These are phyloP conservation scores for Idaea dimidiata DNA, from an alignment of 2,888 invertebrate genomes.

Conservation along the genomic window DNA sequence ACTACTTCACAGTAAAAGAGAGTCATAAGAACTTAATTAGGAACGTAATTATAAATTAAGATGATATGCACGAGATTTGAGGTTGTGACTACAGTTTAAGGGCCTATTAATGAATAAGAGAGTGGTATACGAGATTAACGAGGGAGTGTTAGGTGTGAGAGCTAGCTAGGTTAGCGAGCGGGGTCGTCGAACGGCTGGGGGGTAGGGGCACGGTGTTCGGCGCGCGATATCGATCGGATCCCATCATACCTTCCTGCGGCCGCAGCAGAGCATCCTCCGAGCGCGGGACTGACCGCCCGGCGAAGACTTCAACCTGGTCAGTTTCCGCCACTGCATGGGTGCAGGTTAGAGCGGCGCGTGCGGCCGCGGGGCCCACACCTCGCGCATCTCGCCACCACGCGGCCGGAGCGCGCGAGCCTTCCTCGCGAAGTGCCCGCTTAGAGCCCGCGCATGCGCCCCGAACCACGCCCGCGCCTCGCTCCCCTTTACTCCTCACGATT, in stretches of 20 bases:
- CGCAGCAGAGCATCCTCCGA: slow-evolving; percentile 97
- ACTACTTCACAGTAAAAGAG: background rate
- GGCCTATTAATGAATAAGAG: slow-evolving; percentile 10
- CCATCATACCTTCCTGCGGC: slow-evolving; percentile 92
- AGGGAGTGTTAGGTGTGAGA: slow-evolving; percentile 52
- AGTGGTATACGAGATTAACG: slow-evolving; percentile 34
- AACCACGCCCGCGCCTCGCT: slow-evolving; percentile 49
- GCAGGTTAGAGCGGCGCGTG: slow-evolving; percentile 83
- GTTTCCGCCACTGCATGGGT: slow-evolving; percentile 93
- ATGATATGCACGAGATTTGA: slow-evolving; percentile 15
- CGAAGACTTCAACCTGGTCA: slow-evolving; percentile 88
- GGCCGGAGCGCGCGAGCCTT: slow-evolving; percentile 76
- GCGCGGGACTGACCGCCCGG: slow-evolving; percentile 84
- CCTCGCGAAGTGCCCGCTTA: slow-evolving; percentile 74
- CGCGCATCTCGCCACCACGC: slow-evolving; percentile 73
- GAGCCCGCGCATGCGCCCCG: slow-evolving; percentile 62
- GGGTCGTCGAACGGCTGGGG: slow-evolving; percentile 76
- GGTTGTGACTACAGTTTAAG: slow-evolving; percentile 13
- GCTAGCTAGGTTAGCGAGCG: slow-evolving; percentile 47
- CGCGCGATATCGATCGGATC: slow-evolving; percentile 76
- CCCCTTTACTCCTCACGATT: slow-evolving; percentile 72
- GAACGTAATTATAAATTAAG: slow-evolving; percentile 3
- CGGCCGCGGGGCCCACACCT: slow-evolving; percentile 73
- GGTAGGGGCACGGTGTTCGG: slow-evolving; percentile 76
- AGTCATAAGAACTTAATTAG: background rate